Evolutionary conservation across 2,797 vertebrate genomes (phyloP), one percentile per base, ranked within the genome.

Genomic region (Moxostoma hubbsi): DNA sequence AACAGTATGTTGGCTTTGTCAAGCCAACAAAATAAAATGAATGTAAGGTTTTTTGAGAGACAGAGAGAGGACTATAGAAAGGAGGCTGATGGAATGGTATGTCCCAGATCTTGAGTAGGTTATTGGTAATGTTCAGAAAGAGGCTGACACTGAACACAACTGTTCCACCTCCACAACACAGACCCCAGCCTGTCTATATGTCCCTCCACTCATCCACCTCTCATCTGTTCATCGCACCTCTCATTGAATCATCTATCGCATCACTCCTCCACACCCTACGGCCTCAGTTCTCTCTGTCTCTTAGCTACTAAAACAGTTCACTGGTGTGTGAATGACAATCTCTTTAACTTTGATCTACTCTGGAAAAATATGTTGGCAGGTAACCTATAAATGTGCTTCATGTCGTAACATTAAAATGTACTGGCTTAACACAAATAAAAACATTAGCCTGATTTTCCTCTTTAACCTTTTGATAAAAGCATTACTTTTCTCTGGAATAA

Each of bases 41-140:
- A 24, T 24, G 24, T 24, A 24, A 24, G 24, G 24, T 24, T 24
- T 24, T 24, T 24, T 24, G 24, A 24, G 24, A 24, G 1, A 24
- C 2, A 24, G 2, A 24, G 18, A 24, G 18, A 24, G 24, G 24
- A 24, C 24, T 24, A 24, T 24, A 24, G 24, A 24, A 24, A 24
- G 24, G 24, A 24, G 24, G 24, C 24, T 2, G 24, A 2, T 24
- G 24, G 24, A 24, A 24, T 5, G 50, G 1, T 16, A 61, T 36
- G 59, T 54, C 16, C 0, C 6, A 81, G 86, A 83, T 85, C 82
- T 82, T 73, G 81, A 83, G 54, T 55, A 57, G 9, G 45, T 69
- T 64, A 73, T 9, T 67, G 68, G 82, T 73, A 61, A 58, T 73
- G 61, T 87, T 85, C 75, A 81, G 86, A 82, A 82, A 86, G 81